Evolutionary conservation across 37 sponge, comb jelly and placozoan species (phyloP).

Genomic region (Tethya wilhelma): DNA sequence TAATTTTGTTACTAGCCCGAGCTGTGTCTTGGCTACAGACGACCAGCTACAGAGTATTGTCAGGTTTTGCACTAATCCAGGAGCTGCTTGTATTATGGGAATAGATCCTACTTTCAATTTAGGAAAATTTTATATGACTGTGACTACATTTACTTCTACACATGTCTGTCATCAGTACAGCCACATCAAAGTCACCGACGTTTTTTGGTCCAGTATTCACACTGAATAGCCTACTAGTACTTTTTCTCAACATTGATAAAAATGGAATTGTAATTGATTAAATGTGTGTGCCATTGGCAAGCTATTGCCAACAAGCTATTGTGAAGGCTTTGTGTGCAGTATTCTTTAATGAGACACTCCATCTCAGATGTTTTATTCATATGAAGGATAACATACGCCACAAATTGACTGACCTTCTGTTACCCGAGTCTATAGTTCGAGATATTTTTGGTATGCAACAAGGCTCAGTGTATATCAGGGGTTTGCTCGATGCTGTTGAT

Average conservation of each 20-base stretch:
- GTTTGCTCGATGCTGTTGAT: neutral
- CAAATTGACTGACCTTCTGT: neutral
- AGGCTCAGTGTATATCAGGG: neutral
- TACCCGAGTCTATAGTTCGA: neutral
- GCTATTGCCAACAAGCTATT: neutral
- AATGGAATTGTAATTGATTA: neutral
- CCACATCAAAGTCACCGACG: neutral
- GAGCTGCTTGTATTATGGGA: neutral
- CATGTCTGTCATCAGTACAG: neutral
- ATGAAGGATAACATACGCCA: slow-evolving; percentile 12
- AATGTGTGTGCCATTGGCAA: neutral
- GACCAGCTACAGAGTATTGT: neutral
- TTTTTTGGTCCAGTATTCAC: slow-evolving; percentile 3
- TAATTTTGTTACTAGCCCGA: neutral
- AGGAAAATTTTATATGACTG: neutral
- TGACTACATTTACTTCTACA: neutral
- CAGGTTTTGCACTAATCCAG: neutral
- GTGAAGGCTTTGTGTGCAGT: neutral
- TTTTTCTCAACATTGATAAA: slow-evolving; percentile 1
- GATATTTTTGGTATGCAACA: slow-evolving; percentile 14
- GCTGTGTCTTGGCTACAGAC: neutral
- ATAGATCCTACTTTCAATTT: neutral
- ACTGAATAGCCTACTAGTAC: neutral
- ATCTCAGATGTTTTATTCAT: neutral
- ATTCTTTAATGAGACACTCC: neutral